Conservation (phyloP, 2,888 invertebrate genomes). For the Philopedon plagiatum region DNA sequence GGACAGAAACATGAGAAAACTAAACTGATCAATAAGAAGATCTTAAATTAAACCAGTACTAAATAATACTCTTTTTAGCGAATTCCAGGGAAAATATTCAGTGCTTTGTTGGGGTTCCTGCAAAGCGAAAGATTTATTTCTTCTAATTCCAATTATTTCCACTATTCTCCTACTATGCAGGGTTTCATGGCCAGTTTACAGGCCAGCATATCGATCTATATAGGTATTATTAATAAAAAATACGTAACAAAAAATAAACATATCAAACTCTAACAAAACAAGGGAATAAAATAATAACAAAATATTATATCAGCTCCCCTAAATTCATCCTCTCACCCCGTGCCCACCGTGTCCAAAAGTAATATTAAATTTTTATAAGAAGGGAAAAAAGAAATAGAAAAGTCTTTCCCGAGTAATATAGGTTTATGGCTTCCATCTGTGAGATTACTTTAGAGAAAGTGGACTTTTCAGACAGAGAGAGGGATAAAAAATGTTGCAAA, state of each 20-base stretch:
- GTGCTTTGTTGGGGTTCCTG: no score
- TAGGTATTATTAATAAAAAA: no score
- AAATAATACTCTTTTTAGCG: no score
- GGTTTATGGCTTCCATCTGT: slow-evolving; percentile 70
- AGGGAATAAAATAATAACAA: slow-evolving; percentile 54
- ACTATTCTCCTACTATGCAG: no score
- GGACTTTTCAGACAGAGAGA: slow-evolving; percentile 65
- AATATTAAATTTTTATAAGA: slow-evolving; percentile 70
- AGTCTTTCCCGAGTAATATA: slow-evolving; percentile 69
- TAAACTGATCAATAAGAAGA: no score
- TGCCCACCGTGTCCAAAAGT: slow-evolving; percentile 63
- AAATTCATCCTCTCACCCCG: slow-evolving; percentile 5
- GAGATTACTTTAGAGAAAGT: slow-evolving; percentile 70
- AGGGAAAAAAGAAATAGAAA: slow-evolving; percentile 69
- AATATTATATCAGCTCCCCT: slow-evolving; percentile 52
- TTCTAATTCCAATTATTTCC: no score
- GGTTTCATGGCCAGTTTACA: no score
- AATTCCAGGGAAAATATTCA: no score
- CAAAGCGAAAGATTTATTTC: no score
- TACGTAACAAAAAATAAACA: neutral
- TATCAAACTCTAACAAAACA: slow-evolving; percentile 9
- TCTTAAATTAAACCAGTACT: no score
- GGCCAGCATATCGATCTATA: no score
- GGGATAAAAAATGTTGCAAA: slow-evolving; percentile 57
- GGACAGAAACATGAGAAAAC: no score